Percentiles rank a stretch among this genome's conserved stretches.
phyloP scores from a whole-genome alignment of 2,797 vertebrate genomes.

The Anabacerthia variegaticeps region DNA sequence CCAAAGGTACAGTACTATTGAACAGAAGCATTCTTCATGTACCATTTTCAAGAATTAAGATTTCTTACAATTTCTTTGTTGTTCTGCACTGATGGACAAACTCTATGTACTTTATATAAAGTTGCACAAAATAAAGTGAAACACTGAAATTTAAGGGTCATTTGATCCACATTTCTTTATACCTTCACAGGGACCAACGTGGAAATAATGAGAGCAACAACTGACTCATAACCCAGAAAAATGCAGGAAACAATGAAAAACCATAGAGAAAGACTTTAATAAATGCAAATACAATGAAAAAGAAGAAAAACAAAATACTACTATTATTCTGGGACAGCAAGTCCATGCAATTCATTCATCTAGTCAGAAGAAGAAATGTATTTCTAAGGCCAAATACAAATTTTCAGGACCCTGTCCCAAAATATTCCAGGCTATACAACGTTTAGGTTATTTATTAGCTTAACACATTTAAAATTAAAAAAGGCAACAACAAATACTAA shows the following conservation, averaged over 20 bases:
- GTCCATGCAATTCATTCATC: not conserved
- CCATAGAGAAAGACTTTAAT: not conserved
- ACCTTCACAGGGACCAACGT: not conserved
- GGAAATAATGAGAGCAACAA: not conserved
- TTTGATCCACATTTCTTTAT: not conserved
- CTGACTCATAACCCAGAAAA: not conserved
- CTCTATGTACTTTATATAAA: not conserved
- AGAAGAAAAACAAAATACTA: not conserved
- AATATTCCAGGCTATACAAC: not conserved
- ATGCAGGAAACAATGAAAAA: not conserved
- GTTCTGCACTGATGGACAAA: not conserved
- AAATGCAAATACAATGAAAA: not conserved
- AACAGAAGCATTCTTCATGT: not conserved
- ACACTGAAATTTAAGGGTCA: not conserved
- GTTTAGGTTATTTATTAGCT: not conserved
- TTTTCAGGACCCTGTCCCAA: not conserved
- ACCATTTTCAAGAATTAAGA: not conserved
- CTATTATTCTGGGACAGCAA: not conserved
- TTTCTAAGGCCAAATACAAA: not conserved
- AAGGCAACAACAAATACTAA: not conserved
- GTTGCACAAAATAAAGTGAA: not conserved
- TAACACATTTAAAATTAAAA: not conserved
- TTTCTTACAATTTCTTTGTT: not conserved
- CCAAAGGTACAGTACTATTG: not conserved
- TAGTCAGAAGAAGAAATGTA: not conserved